Evolutionary conservation across 2,888 invertebrate genomes (phyloP).

Genomic region (Leptinotarsa juncta): DNA sequence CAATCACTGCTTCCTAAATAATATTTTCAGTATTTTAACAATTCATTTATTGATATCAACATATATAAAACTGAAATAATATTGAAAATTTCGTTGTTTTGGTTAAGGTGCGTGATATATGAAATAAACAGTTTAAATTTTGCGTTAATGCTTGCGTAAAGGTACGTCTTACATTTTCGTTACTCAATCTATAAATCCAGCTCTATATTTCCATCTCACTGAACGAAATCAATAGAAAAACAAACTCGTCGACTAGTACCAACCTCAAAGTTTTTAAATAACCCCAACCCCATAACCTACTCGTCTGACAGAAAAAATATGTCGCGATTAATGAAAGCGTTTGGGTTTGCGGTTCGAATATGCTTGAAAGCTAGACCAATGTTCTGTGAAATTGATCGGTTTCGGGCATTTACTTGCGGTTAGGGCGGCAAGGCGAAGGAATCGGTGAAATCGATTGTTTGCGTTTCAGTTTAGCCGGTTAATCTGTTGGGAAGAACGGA

Average conservation of each 20-base stretch:
- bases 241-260: background rate
- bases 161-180: too few relatives aligned
- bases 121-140: too few relatives aligned
- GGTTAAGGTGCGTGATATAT: too few relatives aligned
- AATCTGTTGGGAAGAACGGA: constrained; percentile 36
- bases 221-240: too few relatives aligned
- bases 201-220: too few relatives aligned
- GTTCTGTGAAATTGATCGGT: constrained; percentile 66
- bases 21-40: too few relatives aligned
- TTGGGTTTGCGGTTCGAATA: constrained; percentile 55
- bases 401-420: constrained; percentile 53
- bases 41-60: too few relatives aligned
- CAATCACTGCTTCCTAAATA: too few relatives aligned
- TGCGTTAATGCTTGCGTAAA: too few relatives aligned
- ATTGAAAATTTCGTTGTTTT: too few relatives aligned
- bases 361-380: constrained; percentile 59
- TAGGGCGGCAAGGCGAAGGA: constrained; percentile 38
- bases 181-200: too few relatives aligned
- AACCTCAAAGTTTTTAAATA: background rate
- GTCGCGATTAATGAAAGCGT: constrained; percentile 41
- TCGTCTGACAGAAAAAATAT: background rate
- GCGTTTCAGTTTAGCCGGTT: constrained; percentile 35
- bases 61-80: too few relatives aligned
- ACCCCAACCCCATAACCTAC: background rate
- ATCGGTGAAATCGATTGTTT: constrained; percentile 47